A percentile compares a stretch with the other conserved stretches of the same genome.
Conservation (phyloP, 2,113 vertebrate species). For the Hypomesus transpacificus region DNA sequence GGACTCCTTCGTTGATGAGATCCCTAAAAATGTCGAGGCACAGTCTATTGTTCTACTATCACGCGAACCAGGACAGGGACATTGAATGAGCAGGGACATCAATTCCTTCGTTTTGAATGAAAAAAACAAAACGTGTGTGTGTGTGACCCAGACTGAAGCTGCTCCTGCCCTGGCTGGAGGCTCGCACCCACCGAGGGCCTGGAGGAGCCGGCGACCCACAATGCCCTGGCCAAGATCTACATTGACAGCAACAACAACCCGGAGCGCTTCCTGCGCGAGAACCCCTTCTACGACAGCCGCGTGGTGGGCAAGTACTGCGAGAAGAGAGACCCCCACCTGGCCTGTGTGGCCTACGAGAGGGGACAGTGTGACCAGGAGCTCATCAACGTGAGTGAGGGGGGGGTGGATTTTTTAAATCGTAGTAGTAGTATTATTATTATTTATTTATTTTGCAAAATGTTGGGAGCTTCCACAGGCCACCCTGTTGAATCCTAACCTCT, state of each 20-base stretch:
- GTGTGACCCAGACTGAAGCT: conserved; percentile 84
- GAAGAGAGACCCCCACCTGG: conserved; percentile 97
- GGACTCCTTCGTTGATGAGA: no score
- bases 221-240: conserved; percentile 97
- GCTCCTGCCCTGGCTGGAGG: conserved; percentile 94
- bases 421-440: no score
- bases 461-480: no score
- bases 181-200: conserved; percentile 95
- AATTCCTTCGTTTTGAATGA: no score
- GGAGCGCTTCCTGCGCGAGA: conserved; percentile 94
- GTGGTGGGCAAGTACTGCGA: conserved; percentile 99
- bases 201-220: conserved; percentile 97
- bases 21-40: neutral
- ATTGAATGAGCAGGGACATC: no score
- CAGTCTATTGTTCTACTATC: neutral
- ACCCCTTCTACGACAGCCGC: conserved; percentile 94
- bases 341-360: conserved; percentile 96
- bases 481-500: no score
- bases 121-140: neutral
- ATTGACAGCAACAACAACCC: conserved; percentile 99
- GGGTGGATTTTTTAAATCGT: no score
- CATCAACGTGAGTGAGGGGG: conserved; percentile 81
- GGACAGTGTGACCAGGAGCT: conserved; percentile 97
- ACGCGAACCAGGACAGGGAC: no score
- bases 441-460: no score